phyloP scores from a whole-genome alignment of 2,797 vertebrate genomes.

The Cirrhinus mrigala region DNA sequence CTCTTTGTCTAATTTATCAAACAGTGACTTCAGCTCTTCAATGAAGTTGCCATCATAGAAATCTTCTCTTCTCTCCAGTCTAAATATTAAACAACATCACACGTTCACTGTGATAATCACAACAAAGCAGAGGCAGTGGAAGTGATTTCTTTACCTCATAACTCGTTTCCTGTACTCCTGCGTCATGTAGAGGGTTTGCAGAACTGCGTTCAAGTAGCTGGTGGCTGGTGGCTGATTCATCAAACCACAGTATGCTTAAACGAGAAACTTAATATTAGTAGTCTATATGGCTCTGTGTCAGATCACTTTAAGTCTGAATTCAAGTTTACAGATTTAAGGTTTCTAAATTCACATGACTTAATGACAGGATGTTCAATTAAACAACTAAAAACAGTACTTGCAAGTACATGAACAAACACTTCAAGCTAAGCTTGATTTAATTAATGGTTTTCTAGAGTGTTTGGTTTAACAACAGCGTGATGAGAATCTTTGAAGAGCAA shows the following conservation, averaged over 20 bases:
- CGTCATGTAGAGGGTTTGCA: neutral
- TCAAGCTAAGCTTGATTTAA: neutral
- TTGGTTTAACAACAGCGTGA: too few relatives aligned
- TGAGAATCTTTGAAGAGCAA: too few relatives aligned
- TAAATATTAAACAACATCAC: neutral
- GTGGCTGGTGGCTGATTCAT: neutral
- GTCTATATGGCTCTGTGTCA: neutral
- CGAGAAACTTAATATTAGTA: neutral
- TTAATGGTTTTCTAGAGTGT: too few relatives aligned
- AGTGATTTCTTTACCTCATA: neutral
- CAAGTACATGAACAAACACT: too few relatives aligned
- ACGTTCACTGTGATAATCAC: neutral
- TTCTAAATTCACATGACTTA: neutral
- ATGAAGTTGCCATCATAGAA: too few relatives aligned
- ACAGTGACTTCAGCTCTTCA: neutral
- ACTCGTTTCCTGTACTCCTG: neutral
- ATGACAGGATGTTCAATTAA: neutral
- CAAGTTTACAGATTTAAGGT: too few relatives aligned
- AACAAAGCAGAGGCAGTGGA: neutral
- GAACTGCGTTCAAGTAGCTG: neutral
- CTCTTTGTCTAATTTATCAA: neutral
- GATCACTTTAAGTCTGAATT: too few relatives aligned
- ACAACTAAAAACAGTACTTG: too few relatives aligned
- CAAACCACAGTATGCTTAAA: neutral
- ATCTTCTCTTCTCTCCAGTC: neutral